These are phyloP conservation scores for Melanotaenia trifasciata DNA, from an alignment of 2,797 vertebrate species.

Conservation along the genomic window DNA sequence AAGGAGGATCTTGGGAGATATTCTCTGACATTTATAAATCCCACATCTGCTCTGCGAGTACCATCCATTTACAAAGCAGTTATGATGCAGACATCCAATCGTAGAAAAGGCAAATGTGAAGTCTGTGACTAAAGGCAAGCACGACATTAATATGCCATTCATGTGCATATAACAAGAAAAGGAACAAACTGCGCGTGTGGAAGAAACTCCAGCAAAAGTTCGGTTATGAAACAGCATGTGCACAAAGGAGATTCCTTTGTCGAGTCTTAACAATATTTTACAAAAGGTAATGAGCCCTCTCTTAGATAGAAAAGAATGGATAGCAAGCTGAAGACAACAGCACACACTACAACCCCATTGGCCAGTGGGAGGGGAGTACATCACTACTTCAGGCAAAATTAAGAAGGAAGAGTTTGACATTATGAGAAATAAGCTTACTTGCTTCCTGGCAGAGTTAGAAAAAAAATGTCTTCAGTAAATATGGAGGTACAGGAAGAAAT, in stretches of 20 bases:
- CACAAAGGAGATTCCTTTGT: constrained; percentile 43
- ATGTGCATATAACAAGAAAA: constrained; percentile 51
- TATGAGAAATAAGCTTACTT: constrained; percentile 8
- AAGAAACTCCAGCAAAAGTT: constrained; percentile 41
- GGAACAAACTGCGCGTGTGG: constrained; percentile 33
- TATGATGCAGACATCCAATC: constrained; percentile 55
- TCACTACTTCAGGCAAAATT: constrained; percentile 24
- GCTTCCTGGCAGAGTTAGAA: constrained; percentile 3
- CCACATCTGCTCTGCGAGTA: constrained; percentile 37
- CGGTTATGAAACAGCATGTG: constrained; percentile 41
- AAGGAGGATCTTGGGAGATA: constrained; percentile 24
- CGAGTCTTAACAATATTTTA: constrained; percentile 47
- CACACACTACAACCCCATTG: constrained; percentile 6
- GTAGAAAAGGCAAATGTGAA: constrained; percentile 74
- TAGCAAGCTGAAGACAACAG: constrained; percentile 33
- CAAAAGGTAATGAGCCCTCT: constrained; percentile 62
- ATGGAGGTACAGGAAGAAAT: background rate
- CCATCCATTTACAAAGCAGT: constrained; percentile 40
- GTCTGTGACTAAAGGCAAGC: constrained; percentile 78
- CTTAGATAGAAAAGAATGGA: constrained; percentile 47
- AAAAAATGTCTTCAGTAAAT: constrained; percentile 1
- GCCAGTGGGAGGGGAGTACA: constrained; percentile 5
- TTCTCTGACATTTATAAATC: constrained; percentile 36
- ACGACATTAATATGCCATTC: constrained; percentile 51
- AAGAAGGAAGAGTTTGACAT: constrained; percentile 18